A percentile compares a stretch with the other conserved stretches of the same genome.
Evolutionary conservation across 92 coral and sea anemone genomes (phyloP).

Genomic region (Porites lobata): DNA sequence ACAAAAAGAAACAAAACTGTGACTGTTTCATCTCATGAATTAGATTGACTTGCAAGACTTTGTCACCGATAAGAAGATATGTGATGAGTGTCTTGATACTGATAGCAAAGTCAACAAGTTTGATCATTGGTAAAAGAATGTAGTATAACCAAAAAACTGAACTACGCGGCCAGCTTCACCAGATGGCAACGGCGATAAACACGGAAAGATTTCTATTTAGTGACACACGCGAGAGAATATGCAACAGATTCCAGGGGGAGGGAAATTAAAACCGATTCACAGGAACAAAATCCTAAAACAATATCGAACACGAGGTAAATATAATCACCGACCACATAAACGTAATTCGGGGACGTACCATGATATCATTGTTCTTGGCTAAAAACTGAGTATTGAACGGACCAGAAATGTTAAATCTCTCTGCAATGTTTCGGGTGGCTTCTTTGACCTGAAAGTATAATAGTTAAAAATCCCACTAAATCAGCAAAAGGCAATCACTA

Average conservation of each 20-base stretch:
- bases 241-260: background rate
- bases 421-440: constrained; percentile 92
- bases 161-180: too few relatives aligned
- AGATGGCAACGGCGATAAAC: too few relatives aligned
- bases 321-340: background rate
- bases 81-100: background rate
- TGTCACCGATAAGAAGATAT: background rate
- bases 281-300: background rate
- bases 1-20: background rate
- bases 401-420: constrained; percentile 91
- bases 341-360: constrained; percentile 67
- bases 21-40: too few relatives aligned
- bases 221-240: background rate
- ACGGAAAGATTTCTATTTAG: too few relatives aligned
- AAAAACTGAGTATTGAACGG: constrained; percentile 98
- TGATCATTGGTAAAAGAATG: background rate
- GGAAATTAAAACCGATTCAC: background rate
- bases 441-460: constrained; percentile 83
- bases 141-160: too few relatives aligned
- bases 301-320: too few relatives aligned
- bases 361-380: constrained; percentile 87
- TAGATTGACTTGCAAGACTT: too few relatives aligned
- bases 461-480: too few relatives aligned
- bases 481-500: too few relatives aligned
- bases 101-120: background rate